Evolutionary conservation across 2,797 vertebrate genomes (phyloP), one percentile per base, ranked within the genome.

Genomic region (Remorina albescens): DNA sequence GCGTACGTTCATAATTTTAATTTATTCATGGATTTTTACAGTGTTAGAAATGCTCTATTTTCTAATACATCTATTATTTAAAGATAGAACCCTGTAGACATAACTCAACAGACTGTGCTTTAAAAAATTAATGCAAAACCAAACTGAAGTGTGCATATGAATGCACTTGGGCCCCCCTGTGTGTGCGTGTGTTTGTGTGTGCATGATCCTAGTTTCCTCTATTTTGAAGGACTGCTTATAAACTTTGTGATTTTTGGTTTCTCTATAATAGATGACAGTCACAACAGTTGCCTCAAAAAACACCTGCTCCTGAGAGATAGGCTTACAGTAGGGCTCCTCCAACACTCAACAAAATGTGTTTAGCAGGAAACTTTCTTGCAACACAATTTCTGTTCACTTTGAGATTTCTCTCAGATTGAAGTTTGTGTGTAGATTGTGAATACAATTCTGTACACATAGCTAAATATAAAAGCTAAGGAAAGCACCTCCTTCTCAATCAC

Each of bases 31-130:
- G 62, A 4, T 72, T 89, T 81, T 90, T 92, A 91, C 86, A 90
- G 91, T 86, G 82, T 74, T 86, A 87, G 87, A 91, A 92, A 91
- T 76, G 88, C 89, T 89, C 87, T 57, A 81, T 91, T 93, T 93
- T 92, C 90, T 84, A 89, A 92, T 85, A 26, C 88, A 93, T 94
- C 82, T 82, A 94, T 95, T 93, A 94, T 94, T 94, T 84, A 94
- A 86, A 42, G 80, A 91, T 84, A 78, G 88, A 86, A 82, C 90
- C 88, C 88, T 68, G 83, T 83, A 86, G 92, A 94, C 91, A 71
- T 37, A 69, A 71, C 88, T 90, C 85, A 88, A 92, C 93, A 93
- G 91, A 94, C 93, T 92, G 91, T 36, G 74, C 41, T 70, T 70
- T 91, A 82, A 91, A 92, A 93, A 91, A 93, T 91, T 75, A 83